Evolutionary conservation across 2,797 vertebrate species (phyloP).

Genomic region (Gallinago solitaria): DNA sequence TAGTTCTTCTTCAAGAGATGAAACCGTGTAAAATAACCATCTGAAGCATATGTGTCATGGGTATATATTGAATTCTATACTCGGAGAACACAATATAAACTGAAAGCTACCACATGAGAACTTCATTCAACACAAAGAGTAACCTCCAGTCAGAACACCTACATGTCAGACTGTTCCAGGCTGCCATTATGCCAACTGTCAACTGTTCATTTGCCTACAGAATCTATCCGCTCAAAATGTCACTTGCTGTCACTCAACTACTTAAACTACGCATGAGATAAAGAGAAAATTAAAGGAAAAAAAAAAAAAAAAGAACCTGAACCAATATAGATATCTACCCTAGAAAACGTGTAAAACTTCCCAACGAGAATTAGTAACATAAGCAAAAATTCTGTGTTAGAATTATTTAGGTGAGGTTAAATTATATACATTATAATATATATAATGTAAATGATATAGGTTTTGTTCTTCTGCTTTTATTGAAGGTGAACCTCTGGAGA

Average conservation of each 20-base stretch:
- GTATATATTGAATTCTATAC: background rate
- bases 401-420: background rate
- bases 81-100: background rate
- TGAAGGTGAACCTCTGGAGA: background rate
- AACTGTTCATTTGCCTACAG: constrained; percentile 23
- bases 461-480: background rate
- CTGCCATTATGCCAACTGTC: constrained; percentile 38
- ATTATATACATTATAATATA: background rate
- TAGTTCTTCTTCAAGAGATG: background rate
- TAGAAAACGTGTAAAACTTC: background rate
- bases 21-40: fast-evolving
- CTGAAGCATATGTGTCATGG: background rate
- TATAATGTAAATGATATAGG: background rate
- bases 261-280: background rate
- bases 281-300: background rate
- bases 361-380: background rate
- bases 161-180: background rate
- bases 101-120: background rate
- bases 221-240: background rate
- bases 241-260: constrained; percentile 2
- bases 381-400: background rate
- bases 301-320: background rate
- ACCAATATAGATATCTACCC: background rate
- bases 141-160: background rate
- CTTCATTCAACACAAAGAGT: background rate